Evolutionary conservation across 2,113 vertebrate genomes (phyloP), one percentile per base, ranked within the genome.

Genomic region (Arothron firmamentum): DNA sequence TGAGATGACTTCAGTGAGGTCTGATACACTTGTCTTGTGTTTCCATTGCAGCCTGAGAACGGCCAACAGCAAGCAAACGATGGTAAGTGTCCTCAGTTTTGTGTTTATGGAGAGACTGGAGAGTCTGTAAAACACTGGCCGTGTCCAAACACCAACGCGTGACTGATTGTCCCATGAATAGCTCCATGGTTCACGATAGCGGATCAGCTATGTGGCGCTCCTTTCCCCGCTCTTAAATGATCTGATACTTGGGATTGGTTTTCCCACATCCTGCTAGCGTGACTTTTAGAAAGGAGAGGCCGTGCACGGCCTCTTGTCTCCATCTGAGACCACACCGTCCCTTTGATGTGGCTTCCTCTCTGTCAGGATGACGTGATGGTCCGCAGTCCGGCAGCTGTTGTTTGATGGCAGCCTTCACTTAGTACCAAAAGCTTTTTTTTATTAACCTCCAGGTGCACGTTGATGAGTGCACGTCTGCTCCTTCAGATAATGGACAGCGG

Each of bases 1-100:
- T 9, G 6, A 6, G 28, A 2, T 38, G 34, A 38, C 18, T 13
- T 18, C 13, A 28, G 49, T 23, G 2, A 23, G 7, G 21, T 47
- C 56, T 75, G 38, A 74, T 42, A 15, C 41, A 15, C 13, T 43
- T 65, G 11, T 77, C 38, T 53, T 42, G 0, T 78, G 58, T 80
- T 83, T 80, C 59, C 59, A 13, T 79, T 80, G 11, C 52, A 92
- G 91, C 81, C 59, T 46, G 79, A 86, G 45, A 87, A 89, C 19
- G 86, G 87, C 52, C 63, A 86, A 31, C 85, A 91, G 53, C 74
- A 69, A 72, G 75, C 67, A n/a, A 84, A 67, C 21, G 66, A 89
- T 67, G 91, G 91, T 91, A 59, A 90, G 90, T 79, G 7, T 64
- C 41, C 56, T 47, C 25, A 34, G 21, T 45, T 45, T 48, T 51